phyloP scores from a whole-genome alignment of 1,140 invertebrate genomes.

The Drosophila lini region DNA sequence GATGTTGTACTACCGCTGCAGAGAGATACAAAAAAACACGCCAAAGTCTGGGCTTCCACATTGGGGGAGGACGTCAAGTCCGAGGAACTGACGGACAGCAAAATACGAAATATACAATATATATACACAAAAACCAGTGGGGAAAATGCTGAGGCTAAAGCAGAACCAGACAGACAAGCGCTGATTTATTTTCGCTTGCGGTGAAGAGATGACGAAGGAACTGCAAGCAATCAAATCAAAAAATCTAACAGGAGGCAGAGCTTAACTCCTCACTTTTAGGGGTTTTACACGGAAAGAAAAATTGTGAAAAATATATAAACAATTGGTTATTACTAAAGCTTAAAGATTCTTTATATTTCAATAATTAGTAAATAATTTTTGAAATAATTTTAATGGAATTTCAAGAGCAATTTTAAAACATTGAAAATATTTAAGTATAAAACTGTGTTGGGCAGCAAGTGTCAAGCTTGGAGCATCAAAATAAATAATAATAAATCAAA shows the following conservation, averaged over 20 bases:
- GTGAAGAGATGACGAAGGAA: conserved; percentile 72
- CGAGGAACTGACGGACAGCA: conserved; percentile 55
- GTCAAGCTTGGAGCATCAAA: neutral
- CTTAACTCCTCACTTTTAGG: neutral
- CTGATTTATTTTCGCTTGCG: conserved; percentile 78
- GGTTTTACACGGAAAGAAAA: neutral
- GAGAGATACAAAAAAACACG: conserved; percentile 64
- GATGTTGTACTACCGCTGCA: conserved; percentile 42
- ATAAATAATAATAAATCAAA: neutral
- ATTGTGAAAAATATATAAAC: neutral
- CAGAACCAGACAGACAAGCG: conserved; percentile 69
- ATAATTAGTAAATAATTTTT: too few species aligned
- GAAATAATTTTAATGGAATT: too few species aligned
- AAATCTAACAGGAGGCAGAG: conserved; percentile 54
- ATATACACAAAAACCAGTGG: conserved; percentile 9
- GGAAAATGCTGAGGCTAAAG: neutral
- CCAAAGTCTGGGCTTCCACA: conserved; percentile 28
- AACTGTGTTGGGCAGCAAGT: neutral
- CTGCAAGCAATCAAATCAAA: conserved; percentile 58
- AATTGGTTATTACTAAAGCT: too few species aligned
- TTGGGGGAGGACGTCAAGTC: conserved; percentile 17
- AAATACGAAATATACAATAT: conserved; percentile 31
- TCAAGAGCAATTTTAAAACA: too few species aligned
- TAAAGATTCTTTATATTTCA: too few species aligned
- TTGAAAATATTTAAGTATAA: too few species aligned